These are phyloP conservation scores for Emydocephalus ijimae DNA, from an alignment of 2,113 vertebrate species.

Conservation along the genomic window DNA sequence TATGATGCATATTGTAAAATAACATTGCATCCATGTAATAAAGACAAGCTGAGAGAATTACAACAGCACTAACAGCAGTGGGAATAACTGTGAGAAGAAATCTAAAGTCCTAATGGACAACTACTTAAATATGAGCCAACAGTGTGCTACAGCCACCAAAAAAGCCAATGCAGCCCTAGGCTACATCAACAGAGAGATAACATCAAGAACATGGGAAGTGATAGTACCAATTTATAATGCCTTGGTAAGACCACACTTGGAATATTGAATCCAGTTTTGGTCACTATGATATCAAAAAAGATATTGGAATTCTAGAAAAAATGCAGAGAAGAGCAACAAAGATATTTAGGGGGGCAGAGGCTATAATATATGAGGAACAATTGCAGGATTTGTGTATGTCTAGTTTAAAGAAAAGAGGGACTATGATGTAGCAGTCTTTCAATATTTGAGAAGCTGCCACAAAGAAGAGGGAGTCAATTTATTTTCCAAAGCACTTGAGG, in stretches of 20 bases:
- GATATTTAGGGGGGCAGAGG: neutral
- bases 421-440: neutral
- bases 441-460: neutral
- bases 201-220: neutral
- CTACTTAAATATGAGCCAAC: neutral
- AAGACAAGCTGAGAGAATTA: neutral
- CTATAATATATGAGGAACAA: neutral
- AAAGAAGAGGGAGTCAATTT: neutral
- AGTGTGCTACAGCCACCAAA: neutral
- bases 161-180: neutral
- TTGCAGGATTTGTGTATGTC: neutral
- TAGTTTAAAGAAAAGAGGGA: neutral
- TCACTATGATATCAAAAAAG: neutral
- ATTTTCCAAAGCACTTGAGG: neutral
- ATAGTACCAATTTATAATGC: neutral
- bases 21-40: neutral
- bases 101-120: neutral
- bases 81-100: neutral
- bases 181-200: neutral
- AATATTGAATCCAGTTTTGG: neutral
- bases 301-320: neutral
- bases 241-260: neutral
- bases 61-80: neutral
- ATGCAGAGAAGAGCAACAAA: neutral
- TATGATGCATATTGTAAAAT: neutral